Evolutionary conservation across 2,113 vertebrate genomes (phyloP), one percentile per base, ranked within the genome.

Genomic region (Climacteris rufus): DNA sequence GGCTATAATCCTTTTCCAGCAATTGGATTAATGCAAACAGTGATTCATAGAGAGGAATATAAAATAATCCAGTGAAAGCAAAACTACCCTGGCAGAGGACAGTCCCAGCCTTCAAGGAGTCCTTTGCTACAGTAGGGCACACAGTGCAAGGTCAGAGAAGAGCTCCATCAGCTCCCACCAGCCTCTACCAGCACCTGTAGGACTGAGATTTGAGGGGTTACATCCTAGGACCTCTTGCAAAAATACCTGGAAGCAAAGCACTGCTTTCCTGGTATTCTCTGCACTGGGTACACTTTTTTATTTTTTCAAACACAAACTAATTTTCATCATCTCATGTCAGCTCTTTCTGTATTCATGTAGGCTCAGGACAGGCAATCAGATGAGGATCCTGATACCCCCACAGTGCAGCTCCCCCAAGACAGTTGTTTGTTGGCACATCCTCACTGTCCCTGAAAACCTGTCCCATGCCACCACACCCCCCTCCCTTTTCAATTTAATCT

Each of bases 1-100:
- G 83, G 45, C 87, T 75, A 82, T 79, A 96, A 96, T 94, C 93
- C 25, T 84, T 87, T 91, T 76, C 91, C 81, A 86, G 42, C 72
- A 96, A 96, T 94, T 96, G 93, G 96, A 96, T 96, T 92, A 96
- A 89, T 39, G 76, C 78, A 93, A 93, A 91, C 7, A 81, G 31
- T 0, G 4, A 66, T 68, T 92, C 87, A 75, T 70, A 76, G 42
- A 25, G 54, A 65, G 23, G 8, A 40, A 37, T 77, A 72, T 53
- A 72, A 64, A 56, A 61, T 11, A 94, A 97, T 71, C 53, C 61
- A 33, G 42, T 7, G 54, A 72, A 59, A 79, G 50, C 19, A 93
- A 63, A 94, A 56, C 70, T 3, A 1, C 3, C 24, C 28, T 2
- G 1, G 45, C 49, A 81, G 47, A 87, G 47, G 16, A 68, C 31